Conservation (phyloP, 2,113 vertebrate genomes). For the Scomber colias region DNA sequence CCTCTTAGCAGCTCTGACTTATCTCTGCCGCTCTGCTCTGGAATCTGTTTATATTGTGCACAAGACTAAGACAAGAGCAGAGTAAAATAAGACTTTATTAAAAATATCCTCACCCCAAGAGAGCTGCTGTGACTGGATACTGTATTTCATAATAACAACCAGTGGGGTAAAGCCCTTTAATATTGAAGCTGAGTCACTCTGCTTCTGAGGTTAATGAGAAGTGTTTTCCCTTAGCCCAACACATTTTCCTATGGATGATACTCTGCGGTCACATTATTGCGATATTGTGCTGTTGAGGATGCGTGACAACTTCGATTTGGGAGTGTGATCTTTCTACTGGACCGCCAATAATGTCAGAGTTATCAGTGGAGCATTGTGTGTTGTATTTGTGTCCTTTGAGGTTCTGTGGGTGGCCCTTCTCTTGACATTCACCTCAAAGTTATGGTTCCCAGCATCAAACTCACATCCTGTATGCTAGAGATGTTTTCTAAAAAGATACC, state of each 20-base stretch:
- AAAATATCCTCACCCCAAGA: constrained; percentile 31
- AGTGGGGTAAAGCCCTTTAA: constrained; percentile 37
- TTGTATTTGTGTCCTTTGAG: constrained; percentile 18
- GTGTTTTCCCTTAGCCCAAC: constrained; percentile 9
- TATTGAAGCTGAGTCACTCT: constrained; percentile 64
- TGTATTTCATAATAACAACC: constrained; percentile 60
- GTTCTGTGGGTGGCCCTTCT: constrained; percentile 15
- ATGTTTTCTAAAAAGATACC: background rate
- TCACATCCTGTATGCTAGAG: background rate
- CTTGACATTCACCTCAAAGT: background rate
- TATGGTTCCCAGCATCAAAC: background rate
- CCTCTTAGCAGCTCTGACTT: constrained; percentile 11
- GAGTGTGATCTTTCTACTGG: background rate
- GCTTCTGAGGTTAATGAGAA: constrained; percentile 63
- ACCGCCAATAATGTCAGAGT: constrained; percentile 24
- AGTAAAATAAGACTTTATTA: constrained; percentile 58
- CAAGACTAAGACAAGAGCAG: constrained; percentile 7
- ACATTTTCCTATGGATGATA: constrained; percentile 48
- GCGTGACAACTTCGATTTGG: constrained; percentile 4
- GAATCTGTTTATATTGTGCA: constrained; percentile 44
- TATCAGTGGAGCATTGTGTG: background rate
- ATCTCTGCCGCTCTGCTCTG: background rate
- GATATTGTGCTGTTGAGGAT: constrained; percentile 36
- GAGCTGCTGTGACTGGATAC: constrained; percentile 19
- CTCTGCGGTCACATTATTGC: constrained; percentile 55